Conservation (phyloP, 2,888 invertebrate species). For the Tinea semifulvella region DNA sequence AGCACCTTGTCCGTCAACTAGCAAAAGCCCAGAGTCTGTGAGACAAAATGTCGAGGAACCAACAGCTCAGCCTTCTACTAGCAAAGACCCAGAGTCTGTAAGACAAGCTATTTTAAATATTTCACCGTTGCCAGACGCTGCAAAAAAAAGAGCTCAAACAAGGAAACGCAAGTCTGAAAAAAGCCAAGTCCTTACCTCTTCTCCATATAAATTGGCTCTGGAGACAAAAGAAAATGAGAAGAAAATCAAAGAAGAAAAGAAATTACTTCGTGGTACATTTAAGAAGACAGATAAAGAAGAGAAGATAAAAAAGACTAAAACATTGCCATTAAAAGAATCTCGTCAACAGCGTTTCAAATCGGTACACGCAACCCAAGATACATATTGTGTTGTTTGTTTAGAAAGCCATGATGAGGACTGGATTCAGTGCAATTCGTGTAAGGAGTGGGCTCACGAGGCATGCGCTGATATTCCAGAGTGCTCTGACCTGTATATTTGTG, state of each 20-base stretch:
- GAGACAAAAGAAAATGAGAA: too few species aligned
- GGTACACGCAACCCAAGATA: too few species aligned
- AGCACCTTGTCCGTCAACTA: too few species aligned
- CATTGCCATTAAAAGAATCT: too few species aligned
- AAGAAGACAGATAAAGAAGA: slow-evolving; percentile 14
- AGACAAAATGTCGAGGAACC: too few species aligned
- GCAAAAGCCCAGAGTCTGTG: too few species aligned
- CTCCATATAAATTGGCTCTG: slow-evolving; percentile 19
- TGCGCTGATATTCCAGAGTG: slow-evolving; percentile 21
- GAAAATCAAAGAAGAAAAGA: slow-evolving; percentile 13
- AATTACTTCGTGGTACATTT: neutral
- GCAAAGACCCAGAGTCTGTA: neutral
- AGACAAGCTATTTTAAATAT: slow-evolving; percentile 14
- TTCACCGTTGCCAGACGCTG: slow-evolving; percentile 20
- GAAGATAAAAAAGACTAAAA: slow-evolving; percentile 11
- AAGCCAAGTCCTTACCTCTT: slow-evolving; percentile 15
- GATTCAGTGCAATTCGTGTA: slow-evolving; percentile 19
- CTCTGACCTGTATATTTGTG: slow-evolving; percentile 19
- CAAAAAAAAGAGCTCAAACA: slow-evolving; percentile 16
- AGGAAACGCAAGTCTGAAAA: slow-evolving; percentile 13
- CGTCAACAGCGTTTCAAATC: slow-evolving; percentile 2
- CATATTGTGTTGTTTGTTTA: slow-evolving; percentile 16
- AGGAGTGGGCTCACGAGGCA: slow-evolving; percentile 19
- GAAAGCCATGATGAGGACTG: slow-evolving; percentile 18
- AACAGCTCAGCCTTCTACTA: slow-evolving; percentile 7